Percentiles rank a stretch among this genome's conserved stretches.
Conservation (phyloP, 2,797 vertebrate genomes). For the Halcyon smyrnensis region DNA sequence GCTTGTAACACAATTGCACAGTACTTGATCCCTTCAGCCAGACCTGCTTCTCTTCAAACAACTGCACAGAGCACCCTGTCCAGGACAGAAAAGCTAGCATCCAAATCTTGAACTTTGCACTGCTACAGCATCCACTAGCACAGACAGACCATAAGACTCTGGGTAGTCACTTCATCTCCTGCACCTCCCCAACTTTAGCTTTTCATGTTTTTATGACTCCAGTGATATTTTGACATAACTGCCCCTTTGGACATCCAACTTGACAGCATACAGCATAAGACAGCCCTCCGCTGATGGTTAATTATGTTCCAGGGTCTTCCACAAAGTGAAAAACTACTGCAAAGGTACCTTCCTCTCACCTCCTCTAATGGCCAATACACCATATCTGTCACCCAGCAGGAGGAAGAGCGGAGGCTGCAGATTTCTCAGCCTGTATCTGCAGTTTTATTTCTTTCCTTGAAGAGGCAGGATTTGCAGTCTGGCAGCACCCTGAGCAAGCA, state of each 20-base stretch:
- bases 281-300: not conserved
- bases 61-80: not conserved
- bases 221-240: not conserved
- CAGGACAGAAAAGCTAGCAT: not conserved
- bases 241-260: not conserved
- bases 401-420: not conserved
- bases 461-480: not conserved
- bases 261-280: not conserved
- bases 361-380: not conserved
- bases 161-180: not conserved
- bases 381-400: accelerated
- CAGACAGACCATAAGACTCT: not conserved
- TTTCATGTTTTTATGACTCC: not conserved
- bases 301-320: not conserved
- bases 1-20: not conserved
- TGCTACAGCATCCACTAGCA: not conserved
- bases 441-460: not conserved
- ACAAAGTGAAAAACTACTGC: not conserved
- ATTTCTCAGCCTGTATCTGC: not conserved
- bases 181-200: not conserved
- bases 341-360: not conserved
- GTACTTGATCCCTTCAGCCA: not conserved
- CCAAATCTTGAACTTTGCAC: not conserved
- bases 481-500: not conserved
- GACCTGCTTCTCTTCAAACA: not conserved